Evolutionary conservation across 1,140 invertebrate genomes (phyloP).

Genomic region (Zelostemma sp.): DNA sequence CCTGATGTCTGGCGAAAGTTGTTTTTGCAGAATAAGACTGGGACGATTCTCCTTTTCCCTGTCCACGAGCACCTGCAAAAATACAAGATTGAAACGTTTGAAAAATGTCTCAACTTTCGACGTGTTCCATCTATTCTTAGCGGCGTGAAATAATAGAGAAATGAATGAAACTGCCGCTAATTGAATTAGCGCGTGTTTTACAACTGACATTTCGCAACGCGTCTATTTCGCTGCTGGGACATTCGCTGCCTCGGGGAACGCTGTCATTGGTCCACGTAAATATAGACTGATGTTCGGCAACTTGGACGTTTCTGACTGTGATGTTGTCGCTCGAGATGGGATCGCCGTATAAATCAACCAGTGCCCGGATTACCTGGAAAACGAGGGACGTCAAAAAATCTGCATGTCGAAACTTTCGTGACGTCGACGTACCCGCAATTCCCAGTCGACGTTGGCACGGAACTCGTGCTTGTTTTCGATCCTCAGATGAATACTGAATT

Average conservation of each 20-base stretch:
- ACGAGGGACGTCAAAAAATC: constrained; percentile 35
- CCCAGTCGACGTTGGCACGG: constrained; percentile 78
- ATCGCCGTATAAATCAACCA: constrained; percentile 79
- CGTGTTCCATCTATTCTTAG: neutral
- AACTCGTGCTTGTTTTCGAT: constrained; percentile 75
- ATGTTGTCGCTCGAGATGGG: constrained; percentile 76
- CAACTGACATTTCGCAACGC: constrained; percentile 76
- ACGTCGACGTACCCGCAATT: constrained; percentile 66
- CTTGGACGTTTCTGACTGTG: constrained; percentile 75
- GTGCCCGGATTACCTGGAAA: constrained; percentile 74
- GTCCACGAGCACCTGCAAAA: constrained; percentile 73
- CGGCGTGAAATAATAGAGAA: neutral
- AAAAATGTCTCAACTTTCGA: neutral
- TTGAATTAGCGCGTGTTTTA: neutral
- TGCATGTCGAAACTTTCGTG: too few relatives aligned
- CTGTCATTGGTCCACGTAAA: constrained; percentile 92
- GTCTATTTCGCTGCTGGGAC: constrained; percentile 81
- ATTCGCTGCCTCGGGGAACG: constrained; percentile 78
- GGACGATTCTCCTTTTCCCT: constrained; percentile 71
- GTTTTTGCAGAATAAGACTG: constrained; percentile 70
- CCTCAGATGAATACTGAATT: constrained; percentile 80
- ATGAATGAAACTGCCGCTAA: too few relatives aligned
- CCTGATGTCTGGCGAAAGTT: constrained; percentile 75
- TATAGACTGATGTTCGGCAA: constrained; percentile 71
- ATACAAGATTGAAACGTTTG: neutral